Evolutionary conservation across 1,140 invertebrate species (phyloP).

Genomic region (Euglossa dilemma): DNA sequence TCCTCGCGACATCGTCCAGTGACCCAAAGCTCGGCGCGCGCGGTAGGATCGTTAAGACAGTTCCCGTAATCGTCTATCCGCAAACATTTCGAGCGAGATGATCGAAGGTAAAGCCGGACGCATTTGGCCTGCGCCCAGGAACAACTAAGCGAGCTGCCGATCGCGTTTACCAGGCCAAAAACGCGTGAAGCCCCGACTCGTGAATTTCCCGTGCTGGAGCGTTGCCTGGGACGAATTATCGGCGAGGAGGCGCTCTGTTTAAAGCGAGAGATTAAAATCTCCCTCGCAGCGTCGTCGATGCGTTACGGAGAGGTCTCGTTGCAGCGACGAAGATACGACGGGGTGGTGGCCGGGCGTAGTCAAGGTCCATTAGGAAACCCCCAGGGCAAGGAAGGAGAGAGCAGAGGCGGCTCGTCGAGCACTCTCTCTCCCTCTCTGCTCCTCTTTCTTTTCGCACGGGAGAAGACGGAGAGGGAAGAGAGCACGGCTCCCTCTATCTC

Average conservation of each 20-base stretch:
- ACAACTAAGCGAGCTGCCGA: slow-evolving; percentile 14
- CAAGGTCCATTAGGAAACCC: slow-evolving; percentile 79
- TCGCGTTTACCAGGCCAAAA: neutral
- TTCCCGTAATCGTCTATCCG: neutral
- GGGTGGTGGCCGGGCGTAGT: slow-evolving; percentile 39
- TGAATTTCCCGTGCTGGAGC: slow-evolving; percentile 45
- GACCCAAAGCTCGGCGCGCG: too few species aligned
- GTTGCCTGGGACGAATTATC: slow-evolving; percentile 46
- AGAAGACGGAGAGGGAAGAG: slow-evolving; percentile 39
- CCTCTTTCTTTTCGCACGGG: neutral
- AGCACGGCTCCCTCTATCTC: slow-evolving; percentile 77
- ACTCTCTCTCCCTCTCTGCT: too few species aligned
- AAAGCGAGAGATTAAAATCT: slow-evolving; percentile 72
- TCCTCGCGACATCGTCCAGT: neutral
- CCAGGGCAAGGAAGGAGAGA: slow-evolving; percentile 68
- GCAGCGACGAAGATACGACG: slow-evolving; percentile 22
- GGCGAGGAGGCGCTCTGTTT: slow-evolving; percentile 5
- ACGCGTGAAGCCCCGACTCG: neutral
- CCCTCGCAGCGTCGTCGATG: slow-evolving; percentile 52
- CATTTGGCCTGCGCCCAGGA: slow-evolving; percentile 21
- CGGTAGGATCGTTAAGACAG: neutral
- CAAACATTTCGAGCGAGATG: slow-evolving; percentile 13
- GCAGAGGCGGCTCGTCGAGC: neutral
- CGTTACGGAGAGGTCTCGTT: slow-evolving; percentile 48
- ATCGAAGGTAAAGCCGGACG: slow-evolving; percentile 14